phyloP scores from a whole-genome alignment of 2,797 vertebrate genomes.

The Cheirogaleus major region DNA sequence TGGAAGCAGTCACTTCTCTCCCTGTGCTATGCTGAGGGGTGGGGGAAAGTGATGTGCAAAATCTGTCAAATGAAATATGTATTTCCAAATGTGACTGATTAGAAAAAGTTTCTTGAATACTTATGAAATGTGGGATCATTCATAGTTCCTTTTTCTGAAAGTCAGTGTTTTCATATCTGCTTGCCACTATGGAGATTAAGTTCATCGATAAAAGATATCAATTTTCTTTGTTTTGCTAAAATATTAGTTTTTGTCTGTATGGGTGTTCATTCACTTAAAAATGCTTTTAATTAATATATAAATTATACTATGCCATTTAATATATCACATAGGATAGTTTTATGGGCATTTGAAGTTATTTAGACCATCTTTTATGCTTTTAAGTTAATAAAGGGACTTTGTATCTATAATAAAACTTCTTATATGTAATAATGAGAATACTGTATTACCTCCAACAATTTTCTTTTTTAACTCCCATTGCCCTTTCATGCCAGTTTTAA shows the following conservation, averaged over 20 bases:
- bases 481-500: neutral
- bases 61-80: neutral
- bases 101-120: neutral
- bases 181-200: neutral
- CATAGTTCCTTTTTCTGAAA: neutral
- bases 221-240: neutral
- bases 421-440: neutral
- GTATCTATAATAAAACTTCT: neutral
- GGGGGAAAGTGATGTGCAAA: neutral
- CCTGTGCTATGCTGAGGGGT: neutral
- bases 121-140: neutral
- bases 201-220: neutral
- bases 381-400: neutral
- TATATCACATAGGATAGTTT: neutral
- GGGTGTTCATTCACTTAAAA: neutral
- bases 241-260: neutral
- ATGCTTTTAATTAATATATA: neutral
- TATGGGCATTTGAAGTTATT: neutral
- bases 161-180: neutral
- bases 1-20: neutral
- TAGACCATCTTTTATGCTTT: neutral
- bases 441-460: neutral
- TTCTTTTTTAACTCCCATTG: neutral
- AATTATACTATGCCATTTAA: neutral
- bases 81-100: conserved; percentile 3